phyloP scores from a whole-genome alignment of 2,888 invertebrate genomes.

The Abscondita cerata region DNA sequence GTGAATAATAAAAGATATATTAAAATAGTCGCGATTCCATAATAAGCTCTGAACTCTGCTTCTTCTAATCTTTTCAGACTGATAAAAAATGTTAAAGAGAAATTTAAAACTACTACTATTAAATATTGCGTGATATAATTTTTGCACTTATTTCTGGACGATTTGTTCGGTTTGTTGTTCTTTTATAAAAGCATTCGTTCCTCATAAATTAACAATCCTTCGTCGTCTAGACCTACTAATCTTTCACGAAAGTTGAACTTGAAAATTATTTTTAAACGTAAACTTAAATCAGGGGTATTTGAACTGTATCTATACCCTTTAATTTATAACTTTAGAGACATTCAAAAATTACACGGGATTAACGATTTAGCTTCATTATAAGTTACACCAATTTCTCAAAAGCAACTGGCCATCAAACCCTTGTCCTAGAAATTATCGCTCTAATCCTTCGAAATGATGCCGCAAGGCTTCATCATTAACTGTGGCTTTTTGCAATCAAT shows the following conservation, averaged over 20 bases:
- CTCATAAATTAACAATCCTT: too few relatives aligned
- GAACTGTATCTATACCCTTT: background rate
- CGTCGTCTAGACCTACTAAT: slow-evolving; percentile 10
- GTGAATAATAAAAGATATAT: background rate
- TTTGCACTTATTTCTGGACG: too few relatives aligned
- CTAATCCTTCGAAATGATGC: slow-evolving; percentile 40
- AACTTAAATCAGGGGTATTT: slow-evolving; percentile 3
- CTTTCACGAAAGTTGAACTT: slow-evolving; percentile 6
- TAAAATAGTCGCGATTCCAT: background rate
- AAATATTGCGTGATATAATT: too few relatives aligned
- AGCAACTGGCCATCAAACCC: slow-evolving; percentile 32
- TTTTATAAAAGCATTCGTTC: too few relatives aligned
- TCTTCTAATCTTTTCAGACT: too few relatives aligned
- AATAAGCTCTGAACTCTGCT: background rate
- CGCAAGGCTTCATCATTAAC: slow-evolving; percentile 43
- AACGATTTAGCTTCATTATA: slow-evolving; percentile 24
- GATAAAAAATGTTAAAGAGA: too few relatives aligned
- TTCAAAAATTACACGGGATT: slow-evolving; percentile 19
- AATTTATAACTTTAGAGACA: slow-evolving; percentile 4
- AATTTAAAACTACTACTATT: too few relatives aligned
- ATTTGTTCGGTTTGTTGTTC: too few relatives aligned
- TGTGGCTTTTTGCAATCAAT: slow-evolving; percentile 44
- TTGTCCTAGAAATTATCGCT: slow-evolving; percentile 17
- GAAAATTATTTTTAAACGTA: slow-evolving; percentile 6
- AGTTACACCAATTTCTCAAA: slow-evolving; percentile 27